phyloP scores from a whole-genome alignment of 2,888 invertebrate species.

The Drosophila monieri region DNA sequence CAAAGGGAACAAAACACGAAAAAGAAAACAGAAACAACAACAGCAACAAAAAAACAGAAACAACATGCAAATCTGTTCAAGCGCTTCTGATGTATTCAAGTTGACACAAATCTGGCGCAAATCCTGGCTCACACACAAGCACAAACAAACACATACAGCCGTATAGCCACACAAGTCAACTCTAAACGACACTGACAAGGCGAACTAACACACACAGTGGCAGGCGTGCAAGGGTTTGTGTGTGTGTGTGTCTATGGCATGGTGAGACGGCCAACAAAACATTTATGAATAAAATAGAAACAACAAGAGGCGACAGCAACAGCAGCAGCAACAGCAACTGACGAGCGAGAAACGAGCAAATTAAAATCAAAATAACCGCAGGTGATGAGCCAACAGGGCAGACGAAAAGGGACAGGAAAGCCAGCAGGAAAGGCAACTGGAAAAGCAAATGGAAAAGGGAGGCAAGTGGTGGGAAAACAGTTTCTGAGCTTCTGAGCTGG shows the following conservation, averaged over 20 bases:
- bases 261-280: slow-evolving; percentile 47
- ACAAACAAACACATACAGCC: background rate
- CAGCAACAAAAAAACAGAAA: slow-evolving; percentile 30
- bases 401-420: background rate
- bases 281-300: slow-evolving; percentile 73
- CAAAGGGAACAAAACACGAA: slow-evolving; percentile 15
- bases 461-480: slow-evolving; percentile 10
- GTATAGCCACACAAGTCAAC: slow-evolving; percentile 39
- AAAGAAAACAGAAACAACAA: slow-evolving; percentile 8
- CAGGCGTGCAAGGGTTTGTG: slow-evolving; percentile 1
- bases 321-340: slow-evolving; percentile 40
- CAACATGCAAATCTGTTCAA: slow-evolving; percentile 67
- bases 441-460: slow-evolving; percentile 10
- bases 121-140: slow-evolving; percentile 59
- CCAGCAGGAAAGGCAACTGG: slow-evolving; percentile 3
- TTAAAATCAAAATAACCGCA: slow-evolving; percentile 68
- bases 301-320: slow-evolving; percentile 23
- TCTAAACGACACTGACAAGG: slow-evolving; percentile 69
- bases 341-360: slow-evolving; percentile 57
- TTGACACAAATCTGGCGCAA: slow-evolving; percentile 79
- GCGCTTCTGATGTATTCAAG: slow-evolving; percentile 77
- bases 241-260: slow-evolving; percentile 6
- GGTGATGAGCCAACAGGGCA: slow-evolving; percentile 39
- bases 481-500: slow-evolving; percentile 38
- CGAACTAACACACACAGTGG: slow-evolving; percentile 28